A percentile compares a stretch with the other conserved stretches of the same genome.
Evolutionary conservation across 2,888 invertebrate genomes (phyloP).

Genomic region (Tipula vernalis): DNA sequence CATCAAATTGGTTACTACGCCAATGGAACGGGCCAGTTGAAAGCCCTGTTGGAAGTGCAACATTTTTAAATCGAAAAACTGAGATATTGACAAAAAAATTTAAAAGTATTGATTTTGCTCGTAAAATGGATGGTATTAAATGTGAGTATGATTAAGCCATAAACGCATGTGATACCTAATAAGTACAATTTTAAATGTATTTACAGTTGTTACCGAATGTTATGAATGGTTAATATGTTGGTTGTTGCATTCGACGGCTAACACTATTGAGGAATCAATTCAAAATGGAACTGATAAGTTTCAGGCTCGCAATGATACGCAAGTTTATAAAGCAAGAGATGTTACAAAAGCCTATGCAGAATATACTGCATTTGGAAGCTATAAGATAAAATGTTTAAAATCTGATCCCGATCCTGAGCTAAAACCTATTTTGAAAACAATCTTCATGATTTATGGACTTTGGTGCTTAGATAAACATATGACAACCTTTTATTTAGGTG

Average conservation of each 20-base stretch:
- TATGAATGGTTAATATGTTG: slow-evolving; percentile 80
- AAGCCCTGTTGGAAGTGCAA: slow-evolving; percentile 58
- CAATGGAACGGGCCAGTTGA: slow-evolving; percentile 47
- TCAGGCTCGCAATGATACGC: slow-evolving; percentile 63
- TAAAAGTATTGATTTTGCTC: neutral
- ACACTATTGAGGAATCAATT: slow-evolving; percentile 43
- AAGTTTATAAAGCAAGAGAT: slow-evolving; percentile 66
- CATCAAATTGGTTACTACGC: slow-evolving; percentile 72
- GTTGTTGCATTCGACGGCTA: slow-evolving; percentile 56
- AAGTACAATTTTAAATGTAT: slow-evolving; percentile 11
- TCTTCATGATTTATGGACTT: slow-evolving; percentile 44
- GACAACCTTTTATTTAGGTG: slow-evolving; percentile 52
- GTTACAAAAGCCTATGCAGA: slow-evolving; percentile 70
- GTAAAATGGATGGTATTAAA: slow-evolving; percentile 23
- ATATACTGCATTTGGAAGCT: slow-evolving; percentile 40
- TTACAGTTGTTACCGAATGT: slow-evolving; percentile 53
- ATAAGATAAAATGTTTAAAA: slow-evolving; percentile 23
- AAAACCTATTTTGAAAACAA: slow-evolving; percentile 36
- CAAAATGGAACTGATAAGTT: slow-evolving; percentile 51
- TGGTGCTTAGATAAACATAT: slow-evolving; percentile 56
- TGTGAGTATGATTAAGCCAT: slow-evolving; percentile 23
- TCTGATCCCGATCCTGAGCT: slow-evolving; percentile 29
- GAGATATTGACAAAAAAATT: slow-evolving; percentile 30
- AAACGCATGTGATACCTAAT: neutral
- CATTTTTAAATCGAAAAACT: slow-evolving; percentile 48